A percentile compares a stretch with the other conserved stretches of the same genome.
Evolutionary conservation across 2,888 invertebrate species (phyloP).

Genomic region (Monoplex corrugatus): DNA sequence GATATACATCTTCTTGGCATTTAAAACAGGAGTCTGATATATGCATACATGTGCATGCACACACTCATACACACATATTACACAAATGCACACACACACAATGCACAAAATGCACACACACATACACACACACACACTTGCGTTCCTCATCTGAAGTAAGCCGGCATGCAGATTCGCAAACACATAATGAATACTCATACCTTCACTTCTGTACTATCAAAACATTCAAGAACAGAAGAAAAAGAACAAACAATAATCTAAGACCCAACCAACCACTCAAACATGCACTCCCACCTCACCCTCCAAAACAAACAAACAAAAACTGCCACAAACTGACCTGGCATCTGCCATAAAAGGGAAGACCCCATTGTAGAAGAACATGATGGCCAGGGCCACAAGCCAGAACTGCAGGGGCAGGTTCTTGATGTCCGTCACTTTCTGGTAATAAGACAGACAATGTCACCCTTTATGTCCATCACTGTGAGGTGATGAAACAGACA

Average conservation of each 20-base stretch:
- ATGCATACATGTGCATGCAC: no score
- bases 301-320: background rate
- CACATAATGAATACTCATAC: background rate
- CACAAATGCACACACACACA: no score
- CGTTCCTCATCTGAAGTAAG: background rate
- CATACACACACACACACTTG: background rate
- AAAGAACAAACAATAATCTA: background rate
- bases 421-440: conserved; percentile 80
- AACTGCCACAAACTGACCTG: conserved; percentile 70
- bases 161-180: background rate
- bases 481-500: no score
- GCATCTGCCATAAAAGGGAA: conserved; percentile 83
- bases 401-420: conserved; percentile 79
- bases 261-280: background rate
- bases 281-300: background rate
- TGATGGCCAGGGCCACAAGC: conserved; percentile 80
- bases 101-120: conserved; percentile 1
- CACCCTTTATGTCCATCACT: no score
- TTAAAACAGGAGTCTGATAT: no score
- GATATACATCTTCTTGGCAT: no score
- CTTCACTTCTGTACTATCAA: no score
- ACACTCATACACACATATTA: conserved; percentile 9
- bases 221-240: background rate
- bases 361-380: conserved; percentile 82
- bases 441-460: conserved; percentile 58